phyloP scores from a whole-genome alignment of 2,113 vertebrate genomes.

The Gopherus evgoodei region DNA sequence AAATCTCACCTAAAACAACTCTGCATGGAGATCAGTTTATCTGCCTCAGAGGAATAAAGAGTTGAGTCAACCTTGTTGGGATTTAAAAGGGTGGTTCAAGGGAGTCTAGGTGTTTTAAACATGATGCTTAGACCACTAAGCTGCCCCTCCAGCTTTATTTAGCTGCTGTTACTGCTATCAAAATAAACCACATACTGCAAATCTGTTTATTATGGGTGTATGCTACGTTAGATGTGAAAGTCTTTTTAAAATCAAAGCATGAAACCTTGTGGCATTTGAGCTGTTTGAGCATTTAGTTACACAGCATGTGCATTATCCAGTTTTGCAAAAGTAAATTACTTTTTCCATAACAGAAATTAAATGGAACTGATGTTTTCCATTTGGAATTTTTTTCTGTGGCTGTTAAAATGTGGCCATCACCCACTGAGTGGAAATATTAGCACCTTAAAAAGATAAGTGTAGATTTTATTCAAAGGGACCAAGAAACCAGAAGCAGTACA shows the following conservation, averaged over 20 bases:
- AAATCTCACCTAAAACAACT: not conserved
- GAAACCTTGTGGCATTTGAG: not conserved
- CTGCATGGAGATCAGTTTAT: fast-evolving
- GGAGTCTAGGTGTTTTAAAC: constrained; percentile 35
- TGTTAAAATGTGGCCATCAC: not conserved
- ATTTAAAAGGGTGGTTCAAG: constrained; percentile 10
- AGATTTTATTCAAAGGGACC: constrained; percentile 11
- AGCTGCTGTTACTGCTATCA: not conserved
- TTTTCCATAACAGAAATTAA: constrained; percentile 6
- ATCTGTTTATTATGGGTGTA: constrained; percentile 28
- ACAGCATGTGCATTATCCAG: not conserved
- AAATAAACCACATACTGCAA: constrained; percentile 38
- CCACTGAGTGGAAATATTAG: constrained; percentile 26
- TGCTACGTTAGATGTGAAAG: not conserved
- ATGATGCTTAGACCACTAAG: not conserved
- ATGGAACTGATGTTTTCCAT: constrained; percentile 12
- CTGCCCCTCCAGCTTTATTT: constrained; percentile 20
- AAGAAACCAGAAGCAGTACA: constrained; percentile 21
- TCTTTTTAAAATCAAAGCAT: not conserved
- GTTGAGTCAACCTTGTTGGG: constrained; percentile 3
- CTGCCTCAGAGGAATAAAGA: not conserved
- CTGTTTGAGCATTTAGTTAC: not conserved
- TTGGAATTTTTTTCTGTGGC: constrained; percentile 39
- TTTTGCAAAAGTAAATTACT: not conserved
- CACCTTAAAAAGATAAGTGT: constrained; percentile 27